These are phyloP conservation scores for Pentamera pediparva DNA, from an alignment of 53 echinoderm and acorn worm genomes.

Conservation along the genomic window DNA sequence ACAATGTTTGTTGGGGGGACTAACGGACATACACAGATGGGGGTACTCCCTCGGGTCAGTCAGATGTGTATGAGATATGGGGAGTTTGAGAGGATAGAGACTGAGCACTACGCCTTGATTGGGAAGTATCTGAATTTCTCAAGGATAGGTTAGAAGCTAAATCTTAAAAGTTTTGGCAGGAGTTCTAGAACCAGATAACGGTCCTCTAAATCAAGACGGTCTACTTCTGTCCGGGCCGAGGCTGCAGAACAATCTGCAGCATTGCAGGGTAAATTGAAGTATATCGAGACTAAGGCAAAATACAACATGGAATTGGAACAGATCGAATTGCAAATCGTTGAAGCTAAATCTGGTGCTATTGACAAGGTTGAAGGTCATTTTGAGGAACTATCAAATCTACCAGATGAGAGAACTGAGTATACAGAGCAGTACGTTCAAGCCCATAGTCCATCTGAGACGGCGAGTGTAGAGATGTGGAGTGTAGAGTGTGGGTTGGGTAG, in stretches of 20 bases:
- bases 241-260: neutral
- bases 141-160: neutral
- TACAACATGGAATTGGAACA: neutral
- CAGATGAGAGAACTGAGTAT: neutral
- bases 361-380: neutral
- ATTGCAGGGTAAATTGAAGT: neutral
- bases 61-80: too few species aligned
- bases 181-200: neutral
- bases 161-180: neutral
- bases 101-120: neutral
- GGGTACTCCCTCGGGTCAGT: neutral
- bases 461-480: too few species aligned
- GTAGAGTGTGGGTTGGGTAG: too few species aligned
- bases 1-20: too few species aligned
- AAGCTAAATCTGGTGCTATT: neutral
- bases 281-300: neutral
- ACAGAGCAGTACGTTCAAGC: neutral
- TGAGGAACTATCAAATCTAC: neutral
- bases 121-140: neutral
- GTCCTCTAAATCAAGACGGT: neutral
- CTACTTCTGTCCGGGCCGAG: neutral
- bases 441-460: too few species aligned
- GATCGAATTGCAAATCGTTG: neutral
- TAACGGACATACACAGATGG: too few species aligned
- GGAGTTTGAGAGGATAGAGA: neutral